Base-by-base conservation (phyloP, 2,888 invertebrate species). In the Limnephilus rhombicus region DNA sequence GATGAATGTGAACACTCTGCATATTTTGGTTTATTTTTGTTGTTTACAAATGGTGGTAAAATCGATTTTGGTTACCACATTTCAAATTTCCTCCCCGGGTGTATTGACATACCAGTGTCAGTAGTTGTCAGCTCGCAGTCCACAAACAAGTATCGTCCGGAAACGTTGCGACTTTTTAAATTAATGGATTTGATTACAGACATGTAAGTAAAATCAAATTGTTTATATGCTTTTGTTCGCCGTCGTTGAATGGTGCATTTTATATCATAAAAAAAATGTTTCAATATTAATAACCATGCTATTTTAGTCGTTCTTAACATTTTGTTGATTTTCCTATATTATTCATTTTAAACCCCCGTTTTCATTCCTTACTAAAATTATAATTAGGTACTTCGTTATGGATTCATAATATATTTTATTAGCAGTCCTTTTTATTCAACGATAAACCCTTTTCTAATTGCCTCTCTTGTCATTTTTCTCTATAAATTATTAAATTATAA, bases 31-130 rank as follows among this genome's bases (percentile, higher is more conserved):
- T n/a, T n/a, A 31, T 18, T 31, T 49, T 83, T 88, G 88, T 91
- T 92, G 92, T 93, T 93, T 93, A 93, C 93, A 91, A 92, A 92
- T 91, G 93, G 92, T 83, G 11, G 45, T 89, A 91, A 91, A 90
- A 92, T 93, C 92, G 92, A 93, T 92, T 92, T 91, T 90, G 86
- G 82, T 92, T 82, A 91, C 90, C 80, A 87, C 82, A 85, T 88
- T 89, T 91, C 91, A 92, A 92, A 92, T 91, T 88, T 68, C 68
- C 91, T 49, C 88, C 88, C 18, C 88, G 91, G 68, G 88, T 88
- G 49, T 68, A 68, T 41, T 68, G 82, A 82, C 31, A 82, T 82
- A 82, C 34, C 82, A 31, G 11, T 45, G 13, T 82, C 29, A 45
- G 18, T n/a, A 29, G n/a, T 41, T n/a, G 45, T 86, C 86, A 49